Base-by-base conservation (phyloP, 2,888 invertebrate genomes). In the Laothoe populi region DNA sequence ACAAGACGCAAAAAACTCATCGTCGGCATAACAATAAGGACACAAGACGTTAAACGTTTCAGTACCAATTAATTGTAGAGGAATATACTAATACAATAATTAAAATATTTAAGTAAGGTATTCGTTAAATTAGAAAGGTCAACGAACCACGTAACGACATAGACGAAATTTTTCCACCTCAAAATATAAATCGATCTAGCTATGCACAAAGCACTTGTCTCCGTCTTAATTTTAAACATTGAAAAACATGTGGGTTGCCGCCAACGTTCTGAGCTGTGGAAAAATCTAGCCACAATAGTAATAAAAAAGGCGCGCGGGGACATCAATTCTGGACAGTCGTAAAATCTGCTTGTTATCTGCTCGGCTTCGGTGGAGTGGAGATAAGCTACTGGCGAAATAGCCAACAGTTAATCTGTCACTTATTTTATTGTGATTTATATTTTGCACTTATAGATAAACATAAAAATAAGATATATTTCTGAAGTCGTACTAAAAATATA, bases 301-400 rank as follows among this genome's bases (percentile, higher is more conserved):
- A 74, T 44, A 77, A 76, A 75, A 75, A 76, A 8, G 66, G 70
- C 70, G 70, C 66, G 60, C 57, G 69, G 66, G 66, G 74, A 75
- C 69, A 75, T 78, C 76, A 78, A 76, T 83, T 79, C 69, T 68
- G 78, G 70, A 72, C 65, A 75, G 69, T 86, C 86, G 79, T 90
- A 88, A 88, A 88, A 82, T 73, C 74, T 76, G 74, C 83, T 82
- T 82, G 84, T 87, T 87, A 87, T 84, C 81, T 79, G 68, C 65
- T 68, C 72, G 48, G 59, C 63, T 69, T 67, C 63, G 53, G 63
- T 38, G 65, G 61, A 70, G 69, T 70, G 74, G n/a, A 70, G 75
- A 77, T 71, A 74, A 77, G 70, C 76, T 71, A 76, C 66, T 67
- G 68, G 70, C 67, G 68, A 72, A 74, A 73, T 66, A 63, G 66